These are phyloP conservation scores for Meloidogyne exigua DNA, from an alignment of 1,140 invertebrate genomes.

Conservation along the genomic window DNA sequence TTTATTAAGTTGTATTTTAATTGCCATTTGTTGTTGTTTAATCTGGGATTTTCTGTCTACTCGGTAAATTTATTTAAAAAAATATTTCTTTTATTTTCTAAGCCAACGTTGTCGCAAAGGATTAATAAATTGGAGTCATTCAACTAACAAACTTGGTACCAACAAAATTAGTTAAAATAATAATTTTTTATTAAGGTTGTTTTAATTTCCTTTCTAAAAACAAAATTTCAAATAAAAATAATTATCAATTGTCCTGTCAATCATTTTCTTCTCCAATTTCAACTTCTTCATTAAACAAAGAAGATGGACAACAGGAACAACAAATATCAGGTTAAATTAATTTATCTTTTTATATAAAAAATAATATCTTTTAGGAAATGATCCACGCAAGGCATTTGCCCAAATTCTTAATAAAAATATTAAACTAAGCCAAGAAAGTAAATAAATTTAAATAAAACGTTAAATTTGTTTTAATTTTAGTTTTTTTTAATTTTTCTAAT, in stretches of 20 bases:
- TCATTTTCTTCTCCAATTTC: not conserved
- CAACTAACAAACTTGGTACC: not conserved
- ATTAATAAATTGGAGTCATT: not conserved
- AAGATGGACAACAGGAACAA: not conserved
- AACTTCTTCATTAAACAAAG: not conserved
- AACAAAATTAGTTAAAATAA: not conserved
- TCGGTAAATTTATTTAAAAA: not conserved
- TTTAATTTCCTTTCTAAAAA: not conserved
- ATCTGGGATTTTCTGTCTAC: conserved; percentile 9
- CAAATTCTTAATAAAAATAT: not conserved
- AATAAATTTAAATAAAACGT: not conserved
- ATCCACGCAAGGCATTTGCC: not conserved
- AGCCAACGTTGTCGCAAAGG: not conserved
- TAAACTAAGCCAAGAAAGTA: not conserved
- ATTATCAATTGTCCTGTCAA: not conserved
- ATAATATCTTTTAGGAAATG: not conserved
- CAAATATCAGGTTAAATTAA: not conserved
- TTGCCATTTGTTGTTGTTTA: conserved; percentile 1
- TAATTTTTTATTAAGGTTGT: not conserved
- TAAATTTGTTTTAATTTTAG: too few relatives aligned
- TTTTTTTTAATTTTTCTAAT: too few relatives aligned
- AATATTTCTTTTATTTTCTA: not conserved
- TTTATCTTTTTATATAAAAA: not conserved
- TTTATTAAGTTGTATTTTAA: not conserved
- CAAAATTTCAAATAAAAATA: not conserved